phyloP scores from a whole-genome alignment of 2,113 vertebrate genomes.

The Amazona guildingii region DNA sequence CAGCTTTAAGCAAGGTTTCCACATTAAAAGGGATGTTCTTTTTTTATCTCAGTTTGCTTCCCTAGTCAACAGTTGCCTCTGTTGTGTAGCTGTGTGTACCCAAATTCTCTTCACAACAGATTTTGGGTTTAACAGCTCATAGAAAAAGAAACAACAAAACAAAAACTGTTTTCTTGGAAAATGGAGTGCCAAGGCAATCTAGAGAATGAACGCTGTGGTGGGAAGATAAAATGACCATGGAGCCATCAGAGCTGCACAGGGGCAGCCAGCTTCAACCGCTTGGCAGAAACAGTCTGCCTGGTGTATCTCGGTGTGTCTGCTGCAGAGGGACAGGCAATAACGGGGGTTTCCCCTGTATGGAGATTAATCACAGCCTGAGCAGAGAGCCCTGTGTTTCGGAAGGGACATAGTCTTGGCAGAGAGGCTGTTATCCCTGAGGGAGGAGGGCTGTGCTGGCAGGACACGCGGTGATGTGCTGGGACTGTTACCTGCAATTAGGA shows the following conservation, averaged over 20 bases:
- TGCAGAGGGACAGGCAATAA: no score
- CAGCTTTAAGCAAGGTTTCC: not conserved
- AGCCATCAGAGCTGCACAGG: not conserved
- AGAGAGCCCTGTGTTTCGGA: not conserved
- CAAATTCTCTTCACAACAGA: not conserved
- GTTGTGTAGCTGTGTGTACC: accelerated
- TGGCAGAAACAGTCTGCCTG: not conserved
- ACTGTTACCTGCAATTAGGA: not conserved
- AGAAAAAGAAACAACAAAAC: not conserved
- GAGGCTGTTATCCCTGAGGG: not conserved
- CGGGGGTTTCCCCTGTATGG: not conserved
- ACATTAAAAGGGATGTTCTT: not conserved
- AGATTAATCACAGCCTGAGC: not conserved
- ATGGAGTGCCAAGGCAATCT: not conserved
- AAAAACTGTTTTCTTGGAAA: not conserved
- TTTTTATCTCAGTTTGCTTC: not conserved
- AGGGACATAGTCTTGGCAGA: accelerated
- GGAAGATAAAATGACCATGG: not conserved
- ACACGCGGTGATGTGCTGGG: accelerated
- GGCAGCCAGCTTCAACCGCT: not conserved
- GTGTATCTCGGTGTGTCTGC: not conserved
- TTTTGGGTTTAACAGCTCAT: not conserved
- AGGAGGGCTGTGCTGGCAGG: not conserved
- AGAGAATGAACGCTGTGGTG: accelerated
- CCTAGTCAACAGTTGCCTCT: not conserved